Conservation (phyloP, 53 echinoderm and acorn worm species). For the Astropecten irregularis region DNA sequence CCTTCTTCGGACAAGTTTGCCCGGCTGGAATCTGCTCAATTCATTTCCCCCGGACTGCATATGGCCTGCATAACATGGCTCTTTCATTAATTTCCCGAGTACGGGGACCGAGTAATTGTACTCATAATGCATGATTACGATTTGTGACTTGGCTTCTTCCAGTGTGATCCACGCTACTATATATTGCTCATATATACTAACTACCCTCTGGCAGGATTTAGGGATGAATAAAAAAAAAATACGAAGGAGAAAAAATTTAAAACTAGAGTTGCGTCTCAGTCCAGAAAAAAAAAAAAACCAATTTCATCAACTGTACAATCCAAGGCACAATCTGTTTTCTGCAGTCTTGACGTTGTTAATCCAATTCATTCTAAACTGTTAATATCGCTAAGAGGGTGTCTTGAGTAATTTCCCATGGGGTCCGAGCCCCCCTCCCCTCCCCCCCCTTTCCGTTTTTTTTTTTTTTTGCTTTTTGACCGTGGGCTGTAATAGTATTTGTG, state of each 20-base stretch:
- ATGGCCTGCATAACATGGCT: no score
- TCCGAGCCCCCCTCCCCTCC: not conserved
- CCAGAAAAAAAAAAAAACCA: not conserved
- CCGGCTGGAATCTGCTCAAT: no score
- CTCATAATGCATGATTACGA: not conserved
- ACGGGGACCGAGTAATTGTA: not conserved
- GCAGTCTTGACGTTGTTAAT: not conserved
- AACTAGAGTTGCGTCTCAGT: not conserved
- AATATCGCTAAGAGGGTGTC: constrained; percentile 30
- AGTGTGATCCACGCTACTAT: no score
- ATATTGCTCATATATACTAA: no score
- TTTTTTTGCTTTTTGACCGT: not conserved
- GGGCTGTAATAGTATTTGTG: not conserved
- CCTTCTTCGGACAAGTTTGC: no score
- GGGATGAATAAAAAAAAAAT: no score
- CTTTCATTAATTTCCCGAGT: no score
- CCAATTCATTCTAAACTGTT: constrained; percentile 29
- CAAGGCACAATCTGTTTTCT: not conserved
- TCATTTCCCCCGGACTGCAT: no score
- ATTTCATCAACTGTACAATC: not conserved
- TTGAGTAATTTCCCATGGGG: constrained; percentile 22
- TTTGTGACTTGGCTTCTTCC: not conserved
- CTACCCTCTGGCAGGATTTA: no score
- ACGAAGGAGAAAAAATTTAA: no score
- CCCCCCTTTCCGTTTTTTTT: no score